A percentile compares a stretch with the other conserved stretches of the same genome.
These are phyloP conservation scores for Picathartes gymnocephalus DNA, from an alignment of 2,113 vertebrate species.

Conservation along the genomic window DNA sequence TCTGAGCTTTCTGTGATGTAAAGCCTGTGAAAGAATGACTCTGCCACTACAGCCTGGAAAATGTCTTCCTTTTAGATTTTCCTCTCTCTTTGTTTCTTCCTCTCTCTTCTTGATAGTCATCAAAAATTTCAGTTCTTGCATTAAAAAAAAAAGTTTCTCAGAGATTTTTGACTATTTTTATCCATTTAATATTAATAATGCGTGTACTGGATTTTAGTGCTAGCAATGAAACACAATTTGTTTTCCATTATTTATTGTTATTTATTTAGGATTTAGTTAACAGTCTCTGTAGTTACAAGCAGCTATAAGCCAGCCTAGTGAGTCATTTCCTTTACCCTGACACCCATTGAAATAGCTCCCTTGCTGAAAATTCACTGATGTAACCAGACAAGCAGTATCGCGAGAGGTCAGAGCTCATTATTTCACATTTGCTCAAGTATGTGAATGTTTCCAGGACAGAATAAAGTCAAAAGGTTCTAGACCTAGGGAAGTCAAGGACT, in stretches of 20 bases:
- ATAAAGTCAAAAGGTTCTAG: slow-evolving; percentile 1
- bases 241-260: background rate
- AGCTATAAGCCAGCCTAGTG: slow-evolving; percentile 18
- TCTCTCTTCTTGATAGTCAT: background rate
- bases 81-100: background rate
- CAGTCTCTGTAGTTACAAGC: background rate
- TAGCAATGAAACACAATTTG: background rate
- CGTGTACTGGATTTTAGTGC: background rate
- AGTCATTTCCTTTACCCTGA: slow-evolving; percentile 52
- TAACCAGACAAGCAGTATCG: slow-evolving; percentile 50
- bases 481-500: background rate
- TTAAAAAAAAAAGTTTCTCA: background rate
- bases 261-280: slow-evolving; percentile 42
- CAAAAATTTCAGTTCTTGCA: background rate
- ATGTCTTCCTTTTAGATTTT: background rate
- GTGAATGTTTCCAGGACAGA: background rate
- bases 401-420: slow-evolving; percentile 50
- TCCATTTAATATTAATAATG: background rate
- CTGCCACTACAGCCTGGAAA: background rate
- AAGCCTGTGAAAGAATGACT: background rate
- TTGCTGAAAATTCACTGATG: slow-evolving; percentile 16
- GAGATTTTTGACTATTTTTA: background rate
- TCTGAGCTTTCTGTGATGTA: background rate
- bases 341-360: slow-evolving; percentile 24
- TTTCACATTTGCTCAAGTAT: slow-evolving; percentile 35